Evolutionary conservation across 2,113 vertebrate genomes (phyloP), one percentile per base, ranked within the genome.

Genomic region (Trogon melanurus): DNA sequence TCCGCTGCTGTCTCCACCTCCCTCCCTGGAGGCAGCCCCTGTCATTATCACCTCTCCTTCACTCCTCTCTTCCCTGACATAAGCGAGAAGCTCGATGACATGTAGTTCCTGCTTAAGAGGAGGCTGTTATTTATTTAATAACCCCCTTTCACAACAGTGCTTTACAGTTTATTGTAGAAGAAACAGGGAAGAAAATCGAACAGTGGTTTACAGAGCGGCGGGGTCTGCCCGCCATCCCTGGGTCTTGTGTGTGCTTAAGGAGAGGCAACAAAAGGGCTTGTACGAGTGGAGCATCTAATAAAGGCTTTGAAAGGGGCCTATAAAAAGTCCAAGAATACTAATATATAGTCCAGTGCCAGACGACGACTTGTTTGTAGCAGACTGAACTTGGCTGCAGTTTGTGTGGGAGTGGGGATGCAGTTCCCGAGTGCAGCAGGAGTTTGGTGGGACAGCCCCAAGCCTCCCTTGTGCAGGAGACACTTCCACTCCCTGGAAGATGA

Each of bases 41-140:
- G 91, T 89, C 92, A n/a, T 91, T 85, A 81, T 72, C 87, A 38
- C 94, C 84, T 91, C 84, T 73, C 73, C 75, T 79, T 94, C 87
- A 14, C 80, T 91, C 72, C 64, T 73, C 70, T 84, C 48, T 34
- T 90, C 44, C 78, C 85, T 65, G 18, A 45, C 75, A 62, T 5
- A 11, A 25, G 67, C 0, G 45, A 92, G 78, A 87, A 88, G 85
- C 91, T 88, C 22, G 13, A 54, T 75, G 94, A 95, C 73, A 79
- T 82, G 51, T 64, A 13, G 65, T 45, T 94, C 88, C 88, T 92
- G 89, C 84, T 70, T 11, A 34, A 48, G 16, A 73, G 45, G 61
- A 72, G 66, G 16, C 87, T 74, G 70, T 61, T 80, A 27, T 93
- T 76, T 82, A 11, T 85, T 94, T 71, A 85, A 56, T 70, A 80